Base-by-base conservation (phyloP, 2,888 invertebrate species). In the Drosophila anomalipes region DNA sequence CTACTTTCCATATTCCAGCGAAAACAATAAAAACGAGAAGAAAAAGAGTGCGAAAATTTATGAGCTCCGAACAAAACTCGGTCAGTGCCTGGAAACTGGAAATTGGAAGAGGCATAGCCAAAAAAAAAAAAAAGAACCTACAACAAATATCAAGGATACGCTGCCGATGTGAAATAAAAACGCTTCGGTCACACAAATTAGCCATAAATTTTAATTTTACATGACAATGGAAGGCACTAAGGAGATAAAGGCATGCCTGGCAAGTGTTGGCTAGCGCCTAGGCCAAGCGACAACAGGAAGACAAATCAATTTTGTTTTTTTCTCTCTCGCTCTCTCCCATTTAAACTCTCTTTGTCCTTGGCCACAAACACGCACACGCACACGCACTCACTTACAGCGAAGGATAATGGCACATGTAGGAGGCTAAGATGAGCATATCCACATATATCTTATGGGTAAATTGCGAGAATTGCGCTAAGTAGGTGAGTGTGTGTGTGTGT, bases 171-270 rank as follows among this genome's bases (percentile, higher is more conserved):
- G 35, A 52, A 39, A 58, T n/a, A 57, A 60, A 49, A 54, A 53
- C 33, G 53, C 33, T 80, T 59, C 61, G 80, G 77, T 74, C 88
- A 87, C 89, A 85, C 75, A 89, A 87, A 89, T 89, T 87, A 87
- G 89, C 86, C 89, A 89, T 87, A 89, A 89, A 87, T 87, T 89
- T 87, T 87, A 89, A 88, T 87, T 87, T 89, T 87, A 87, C 87
- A 87, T 89, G 86, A 89, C 87, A 88, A 81, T 85, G 7, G 54
- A 51, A 41, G 69, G 54, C 53, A 47, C 19, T 33, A 68, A 68
- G 74, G 68, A 37, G 54, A 68, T 68, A 74, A 60, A 66, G 59
- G 30, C 65, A 10, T 33, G 37, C 37, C 19, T 4, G 19, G 53
- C 52, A 68, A 54, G 70, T 56, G 63, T 66, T 56, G 63, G 63